Percentiles rank a stretch among this genome's conserved stretches.
phyloP scores from a whole-genome alignment of 2,113 vertebrate species.

The Carassius carassius region DNA sequence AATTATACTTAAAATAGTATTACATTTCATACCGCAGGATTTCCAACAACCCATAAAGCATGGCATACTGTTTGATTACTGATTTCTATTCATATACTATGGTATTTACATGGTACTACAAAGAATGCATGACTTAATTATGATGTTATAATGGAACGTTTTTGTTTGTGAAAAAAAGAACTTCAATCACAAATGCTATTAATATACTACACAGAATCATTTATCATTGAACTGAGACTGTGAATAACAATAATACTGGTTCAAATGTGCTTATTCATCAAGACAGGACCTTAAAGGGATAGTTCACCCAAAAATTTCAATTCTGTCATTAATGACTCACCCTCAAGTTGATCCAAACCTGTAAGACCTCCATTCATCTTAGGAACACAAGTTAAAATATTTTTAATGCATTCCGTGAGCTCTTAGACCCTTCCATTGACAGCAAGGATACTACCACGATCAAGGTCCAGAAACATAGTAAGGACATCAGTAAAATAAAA shows the following conservation, averaged over 20 bases:
- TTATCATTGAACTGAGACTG: not conserved
- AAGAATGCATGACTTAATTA: not conserved
- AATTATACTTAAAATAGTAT: not conserved
- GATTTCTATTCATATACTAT: not conserved
- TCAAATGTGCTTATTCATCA: slow-evolving; percentile 23
- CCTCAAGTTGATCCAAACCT: too few relatives aligned
- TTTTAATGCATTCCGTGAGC: too few relatives aligned
- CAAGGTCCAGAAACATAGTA: too few relatives aligned
- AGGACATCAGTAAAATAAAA: too few relatives aligned
- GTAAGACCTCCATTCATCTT: too few relatives aligned
- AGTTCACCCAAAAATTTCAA: too few relatives aligned
- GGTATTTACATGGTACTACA: not conserved
- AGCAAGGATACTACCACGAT: too few relatives aligned
- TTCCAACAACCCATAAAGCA: not conserved
- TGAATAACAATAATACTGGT: slow-evolving; percentile 1
- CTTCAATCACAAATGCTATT: not conserved
- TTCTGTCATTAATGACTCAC: too few relatives aligned
- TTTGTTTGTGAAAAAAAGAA: not conserved
- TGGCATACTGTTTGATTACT: not conserved
- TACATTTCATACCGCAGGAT: not conserved
- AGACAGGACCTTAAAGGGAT: not conserved
- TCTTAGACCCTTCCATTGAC: too few relatives aligned
- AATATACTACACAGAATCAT: not conserved
- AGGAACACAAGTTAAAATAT: too few relatives aligned
- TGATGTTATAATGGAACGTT: not conserved